Evolutionary conservation across 2,113 vertebrate genomes (phyloP).

Genomic region (Saiga tatarica): DNA sequence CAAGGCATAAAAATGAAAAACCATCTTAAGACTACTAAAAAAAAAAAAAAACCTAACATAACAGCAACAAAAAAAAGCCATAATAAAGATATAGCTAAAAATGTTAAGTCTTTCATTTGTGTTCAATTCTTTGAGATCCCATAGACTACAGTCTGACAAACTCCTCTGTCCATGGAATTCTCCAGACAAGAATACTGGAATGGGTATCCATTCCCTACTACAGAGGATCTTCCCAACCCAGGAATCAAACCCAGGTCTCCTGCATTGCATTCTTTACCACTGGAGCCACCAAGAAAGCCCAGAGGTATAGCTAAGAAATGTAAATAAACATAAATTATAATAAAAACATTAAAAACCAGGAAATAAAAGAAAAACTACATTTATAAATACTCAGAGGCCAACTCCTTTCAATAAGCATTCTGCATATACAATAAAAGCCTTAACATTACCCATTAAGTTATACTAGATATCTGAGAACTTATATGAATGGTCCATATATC

Average conservation of each 20-base stretch:
- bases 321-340: slow-evolving; percentile 29
- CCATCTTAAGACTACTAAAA: neutral
- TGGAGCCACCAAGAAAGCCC: neutral
- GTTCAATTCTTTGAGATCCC: neutral
- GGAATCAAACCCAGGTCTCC: neutral
- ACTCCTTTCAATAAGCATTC: neutral
- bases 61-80: neutral
- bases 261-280: neutral
- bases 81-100: neutral
- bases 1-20: neutral
- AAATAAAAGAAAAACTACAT: neutral
- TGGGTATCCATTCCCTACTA: neutral
- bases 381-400: slow-evolving; percentile 28
- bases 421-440: neutral
- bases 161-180: neutral
- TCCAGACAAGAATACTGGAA: neutral
- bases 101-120: neutral
- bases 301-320: neutral
- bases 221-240: neutral
- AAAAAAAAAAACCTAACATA: neutral
- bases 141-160: neutral
- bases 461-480: neutral
- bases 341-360: neutral
- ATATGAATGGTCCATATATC: neutral
- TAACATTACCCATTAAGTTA: neutral